Percentiles rank a stretch among this genome's conserved stretches.
phyloP scores from a whole-genome alignment of 2,888 invertebrate genomes.

The Norana najaformis region DNA sequence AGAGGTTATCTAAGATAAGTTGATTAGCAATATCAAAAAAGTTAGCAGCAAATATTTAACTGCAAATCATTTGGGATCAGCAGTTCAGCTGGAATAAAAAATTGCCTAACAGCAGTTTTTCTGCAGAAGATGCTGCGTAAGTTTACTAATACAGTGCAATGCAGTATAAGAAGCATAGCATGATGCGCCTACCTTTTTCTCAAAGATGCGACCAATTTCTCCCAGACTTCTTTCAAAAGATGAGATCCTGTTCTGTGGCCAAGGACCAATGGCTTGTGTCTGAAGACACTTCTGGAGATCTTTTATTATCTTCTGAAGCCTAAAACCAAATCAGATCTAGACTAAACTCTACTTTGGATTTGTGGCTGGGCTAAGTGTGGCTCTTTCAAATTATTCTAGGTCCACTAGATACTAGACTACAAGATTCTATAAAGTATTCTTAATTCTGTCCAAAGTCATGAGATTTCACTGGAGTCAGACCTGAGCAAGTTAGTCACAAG shows the following conservation, averaged over 20 bases:
- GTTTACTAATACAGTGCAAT: not conserved
- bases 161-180: not conserved
- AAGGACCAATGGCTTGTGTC: constrained; percentile 61
- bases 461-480: not conserved
- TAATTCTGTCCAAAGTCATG: not conserved
- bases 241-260: constrained; percentile 67
- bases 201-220: constrained; percentile 67
- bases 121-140: too few species aligned
- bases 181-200: constrained; percentile 63
- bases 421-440: not conserved
- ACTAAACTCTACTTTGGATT: not conserved
- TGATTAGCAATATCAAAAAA: too few species aligned
- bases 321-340: constrained; percentile 27
- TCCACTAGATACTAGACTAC: not conserved
- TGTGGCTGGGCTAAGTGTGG: not conserved
- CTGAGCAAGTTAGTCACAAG: not conserved
- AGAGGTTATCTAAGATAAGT: too few species aligned
- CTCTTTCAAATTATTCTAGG: not conserved
- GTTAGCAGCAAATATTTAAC: too few species aligned
- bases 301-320: constrained; percentile 66
- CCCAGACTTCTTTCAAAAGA: constrained; percentile 68
- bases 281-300: constrained; percentile 61
- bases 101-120: too few species aligned
- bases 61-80: too few species aligned
- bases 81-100: too few species aligned